Conservation (phyloP, 2,113 vertebrate genomes). For the Brachionichthys hirsutus region DNA sequence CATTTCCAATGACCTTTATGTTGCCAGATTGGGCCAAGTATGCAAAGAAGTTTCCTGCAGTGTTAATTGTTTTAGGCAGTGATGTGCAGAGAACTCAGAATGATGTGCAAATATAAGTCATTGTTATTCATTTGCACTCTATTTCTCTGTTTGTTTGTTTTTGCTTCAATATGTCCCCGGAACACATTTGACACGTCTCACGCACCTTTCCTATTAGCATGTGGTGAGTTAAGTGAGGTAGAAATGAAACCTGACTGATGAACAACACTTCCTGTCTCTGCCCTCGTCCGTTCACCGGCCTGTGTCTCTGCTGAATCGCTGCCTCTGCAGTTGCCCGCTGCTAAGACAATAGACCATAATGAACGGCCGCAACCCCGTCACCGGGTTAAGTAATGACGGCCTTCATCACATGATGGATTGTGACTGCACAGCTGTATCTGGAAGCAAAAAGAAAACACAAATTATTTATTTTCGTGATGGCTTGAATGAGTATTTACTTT, state of each 20-base stretch:
- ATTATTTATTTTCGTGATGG: slow-evolving; percentile 22
- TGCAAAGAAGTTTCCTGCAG: slow-evolving; percentile 68
- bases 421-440: slow-evolving; percentile 36
- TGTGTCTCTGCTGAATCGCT: slow-evolving; percentile 11
- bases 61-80: slow-evolving; percentile 79
- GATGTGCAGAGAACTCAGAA: slow-evolving; percentile 69
- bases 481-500: slow-evolving; percentile 7
- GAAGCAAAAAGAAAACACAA: slow-evolving; percentile 20
- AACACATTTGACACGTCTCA: not conserved
- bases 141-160: slow-evolving; percentile 15
- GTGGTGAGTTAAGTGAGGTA: slow-evolving; percentile 41
- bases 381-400: slow-evolving; percentile 54
- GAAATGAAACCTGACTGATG: slow-evolving; percentile 36
- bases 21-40: slow-evolving; percentile 67
- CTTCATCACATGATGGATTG: slow-evolving; percentile 50
- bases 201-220: slow-evolving; percentile 44
- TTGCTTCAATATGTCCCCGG: slow-evolving; percentile 5
- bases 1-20: slow-evolving; percentile 83
- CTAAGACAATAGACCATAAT: slow-evolving; percentile 33
- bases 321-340: slow-evolving; percentile 14
- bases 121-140: slow-evolving; percentile 60
- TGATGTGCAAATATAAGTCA: slow-evolving; percentile 64
- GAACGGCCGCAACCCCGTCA: slow-evolving; percentile 29
- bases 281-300: slow-evolving; percentile 28
- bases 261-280: slow-evolving; percentile 7